These are phyloP conservation scores for Helarctos malayanus DNA, from an alignment of 2,797 vertebrate species.

Conservation along the genomic window DNA sequence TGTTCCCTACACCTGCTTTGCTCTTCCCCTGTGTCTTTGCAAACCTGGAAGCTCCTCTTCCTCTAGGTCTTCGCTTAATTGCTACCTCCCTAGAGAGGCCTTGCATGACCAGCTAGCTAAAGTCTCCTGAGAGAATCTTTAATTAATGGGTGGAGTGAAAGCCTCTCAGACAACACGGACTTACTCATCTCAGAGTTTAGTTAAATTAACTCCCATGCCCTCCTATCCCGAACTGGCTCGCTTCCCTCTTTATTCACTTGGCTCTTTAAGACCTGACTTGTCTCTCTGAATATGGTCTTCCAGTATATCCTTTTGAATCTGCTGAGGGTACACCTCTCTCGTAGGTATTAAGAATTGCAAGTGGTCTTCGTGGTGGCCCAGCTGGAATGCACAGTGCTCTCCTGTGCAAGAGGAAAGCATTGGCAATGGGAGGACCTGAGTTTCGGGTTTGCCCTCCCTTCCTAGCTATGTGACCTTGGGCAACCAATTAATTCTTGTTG, in stretches of 20 bases:
- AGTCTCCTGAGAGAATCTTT: not conserved
- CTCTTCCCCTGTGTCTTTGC: not conserved
- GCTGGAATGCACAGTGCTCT: not conserved
- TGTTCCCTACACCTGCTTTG: not conserved
- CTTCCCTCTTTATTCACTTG: not conserved
- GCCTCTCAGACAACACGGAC: not conserved
- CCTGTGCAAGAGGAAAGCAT: not conserved
- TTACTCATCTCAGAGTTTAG: conserved; percentile 11
- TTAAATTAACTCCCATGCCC: not conserved
- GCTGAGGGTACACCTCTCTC: not conserved
- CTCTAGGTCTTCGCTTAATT: not conserved
- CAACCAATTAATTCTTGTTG: not conserved
- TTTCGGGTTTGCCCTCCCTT: not conserved
- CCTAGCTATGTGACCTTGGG: not conserved
- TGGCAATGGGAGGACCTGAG: not conserved
- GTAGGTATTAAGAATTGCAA: not conserved
- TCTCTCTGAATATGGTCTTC: not conserved
- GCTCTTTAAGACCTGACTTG: not conserved
- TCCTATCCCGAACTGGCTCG: not conserved
- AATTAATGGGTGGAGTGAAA: not conserved
- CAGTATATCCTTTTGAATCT: not conserved
- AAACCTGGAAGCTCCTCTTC: not conserved
- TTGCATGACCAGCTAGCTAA: not conserved
- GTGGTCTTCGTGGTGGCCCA: not conserved
- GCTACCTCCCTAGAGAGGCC: not conserved